A percentile compares a stretch with the other conserved stretches of the same genome.
Conservation (phyloP, 2,797 vertebrate genomes). For the Anableps anableps region DNA sequence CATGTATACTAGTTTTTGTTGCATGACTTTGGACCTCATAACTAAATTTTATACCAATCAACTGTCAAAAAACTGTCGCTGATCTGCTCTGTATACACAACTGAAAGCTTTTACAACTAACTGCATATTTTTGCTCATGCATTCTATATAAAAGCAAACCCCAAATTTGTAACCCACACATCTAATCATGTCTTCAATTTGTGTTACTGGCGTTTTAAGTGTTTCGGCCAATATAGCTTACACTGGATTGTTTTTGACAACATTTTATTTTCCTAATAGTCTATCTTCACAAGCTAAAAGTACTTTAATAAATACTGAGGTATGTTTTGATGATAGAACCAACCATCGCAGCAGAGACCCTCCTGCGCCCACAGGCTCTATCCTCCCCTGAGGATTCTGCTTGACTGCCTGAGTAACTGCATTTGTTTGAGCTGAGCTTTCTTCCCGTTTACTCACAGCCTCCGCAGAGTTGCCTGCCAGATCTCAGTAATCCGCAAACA, state of each 20-base stretch:
- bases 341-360: conserved; percentile 49
- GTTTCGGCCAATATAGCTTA: not conserved
- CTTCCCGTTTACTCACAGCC: conserved; percentile 79
- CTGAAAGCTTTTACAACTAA: not conserved
- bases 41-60: not conserved
- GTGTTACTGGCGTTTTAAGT: not conserved
- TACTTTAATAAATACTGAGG: conserved; percentile 44
- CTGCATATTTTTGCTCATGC: not conserved
- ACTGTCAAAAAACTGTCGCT: not conserved
- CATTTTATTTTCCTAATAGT: conserved; percentile 14
- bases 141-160: not conserved
- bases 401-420: conserved; percentile 67
- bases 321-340: conserved; percentile 58
- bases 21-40: not conserved
- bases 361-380: conserved; percentile 45
- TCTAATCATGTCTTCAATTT: not conserved
- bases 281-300: conserved; percentile 19
- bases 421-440: conserved; percentile 80
- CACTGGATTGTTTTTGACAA: not conserved
- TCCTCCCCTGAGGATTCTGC: conserved; percentile 57
- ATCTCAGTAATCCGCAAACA: conserved; percentile 83
- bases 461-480: conserved; percentile 72
- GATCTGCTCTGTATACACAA: not conserved
- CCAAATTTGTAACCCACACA: not conserved
- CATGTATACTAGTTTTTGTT: not conserved